Evolutionary conservation across 2,797 vertebrate genomes (phyloP), one percentile per base, ranked within the genome.

Genomic region (Sphaeramia orbicularis): DNA sequence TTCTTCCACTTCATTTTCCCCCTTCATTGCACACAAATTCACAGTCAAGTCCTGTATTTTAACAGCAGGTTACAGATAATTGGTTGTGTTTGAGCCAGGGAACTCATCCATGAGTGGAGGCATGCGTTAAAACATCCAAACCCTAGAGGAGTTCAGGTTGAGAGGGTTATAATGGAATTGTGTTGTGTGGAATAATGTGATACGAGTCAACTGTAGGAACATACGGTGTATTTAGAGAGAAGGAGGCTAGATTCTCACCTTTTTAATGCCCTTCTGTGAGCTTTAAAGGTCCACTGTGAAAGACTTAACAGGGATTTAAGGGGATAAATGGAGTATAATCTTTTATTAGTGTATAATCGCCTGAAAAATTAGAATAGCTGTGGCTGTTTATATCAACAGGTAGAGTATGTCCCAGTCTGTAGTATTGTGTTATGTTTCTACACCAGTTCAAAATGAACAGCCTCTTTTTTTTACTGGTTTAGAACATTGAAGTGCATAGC

Each of bases 41-140:
- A 68, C 32, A 74, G 61, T 21, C 45, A 59, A 50, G 48, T 44
- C 38, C 9, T 49, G 4, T 42, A 3, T 68, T 77, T 67, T 77
- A 37, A 76, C 45, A 77, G 57, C 53, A 77, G 71, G 61, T 80
- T 68, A 62, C 50, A 59, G 64, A 74, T 81, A 71, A 81, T 77
- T 72, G 68, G 62, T 42, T 54, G 64, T 49, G 41, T 49, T 43
- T 72, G 63, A 70, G 69, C 18, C 45, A 30, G 53, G 51, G 37
- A 75, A 77, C 56, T 50, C 65, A 83, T 60, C 73, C 75, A 56
- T 56, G 53, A 65, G 53, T 35, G 15, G 14, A 74, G 49, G 55
- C 56, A 66, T 51, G 10, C 4, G 2, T 35, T 57, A 14, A 52
- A 62, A 35, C 50, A 67, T 65, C 51, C 44, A 13, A 60, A 44